These are phyloP conservation scores for Stegostoma tigrinum DNA, from an alignment of 2,113 vertebrate species.

Conservation along the genomic window DNA sequence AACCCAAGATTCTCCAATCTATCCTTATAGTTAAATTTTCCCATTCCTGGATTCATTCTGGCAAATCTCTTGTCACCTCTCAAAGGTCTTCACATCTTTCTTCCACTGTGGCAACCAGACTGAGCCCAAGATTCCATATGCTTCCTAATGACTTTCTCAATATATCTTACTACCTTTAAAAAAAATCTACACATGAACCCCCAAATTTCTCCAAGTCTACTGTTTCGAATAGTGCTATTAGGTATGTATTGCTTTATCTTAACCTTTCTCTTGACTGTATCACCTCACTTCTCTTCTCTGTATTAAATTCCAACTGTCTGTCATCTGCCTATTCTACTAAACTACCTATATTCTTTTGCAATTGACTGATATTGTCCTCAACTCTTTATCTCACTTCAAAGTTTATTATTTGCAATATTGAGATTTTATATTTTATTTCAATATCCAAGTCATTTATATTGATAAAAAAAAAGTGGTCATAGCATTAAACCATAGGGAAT, in stretches of 20 bases:
- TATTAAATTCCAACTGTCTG: not conserved
- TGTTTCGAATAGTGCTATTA: not conserved
- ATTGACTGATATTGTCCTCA: not conserved
- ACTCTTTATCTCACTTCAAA: not conserved
- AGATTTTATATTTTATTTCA: too few species aligned
- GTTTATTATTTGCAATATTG: not conserved
- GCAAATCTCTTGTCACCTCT: too few species aligned
- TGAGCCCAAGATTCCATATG: too few species aligned
- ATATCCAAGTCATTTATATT: not conserved
- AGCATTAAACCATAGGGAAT: not conserved
- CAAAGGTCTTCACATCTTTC: too few species aligned
- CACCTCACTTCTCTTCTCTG: not conserved
- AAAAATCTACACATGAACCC: not conserved
- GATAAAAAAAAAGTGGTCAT: not conserved
- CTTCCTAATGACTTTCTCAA: not conserved
- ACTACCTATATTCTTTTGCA: not conserved
- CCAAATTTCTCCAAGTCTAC: not conserved
- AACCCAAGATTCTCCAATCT: too few species aligned
- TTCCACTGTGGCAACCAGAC: too few species aligned
- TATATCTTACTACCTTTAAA: not conserved
- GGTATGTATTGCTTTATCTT: not conserved
- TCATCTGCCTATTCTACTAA: not conserved
- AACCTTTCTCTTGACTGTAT: not conserved
- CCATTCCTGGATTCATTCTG: too few species aligned
- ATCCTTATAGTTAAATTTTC: too few species aligned